Evolutionary conservation across 2,113 vertebrate species (phyloP), one percentile per base, ranked within the genome.

Genomic region (Sinocyclocheilus anshuiensis): DNA sequence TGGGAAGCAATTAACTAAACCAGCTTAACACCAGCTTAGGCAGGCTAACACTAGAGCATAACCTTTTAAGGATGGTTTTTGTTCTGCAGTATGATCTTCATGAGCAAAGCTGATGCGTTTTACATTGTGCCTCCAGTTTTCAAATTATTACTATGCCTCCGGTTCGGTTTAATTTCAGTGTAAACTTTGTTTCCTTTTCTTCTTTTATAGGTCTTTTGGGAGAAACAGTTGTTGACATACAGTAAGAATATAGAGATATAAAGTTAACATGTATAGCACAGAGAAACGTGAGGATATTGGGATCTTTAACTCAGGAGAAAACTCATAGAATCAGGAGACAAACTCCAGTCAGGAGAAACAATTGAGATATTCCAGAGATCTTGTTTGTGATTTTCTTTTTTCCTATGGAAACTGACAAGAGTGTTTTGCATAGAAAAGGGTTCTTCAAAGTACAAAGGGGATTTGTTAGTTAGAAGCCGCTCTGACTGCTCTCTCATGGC

Each of bases 341-440:
- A 76, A 16, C 29, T 24, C 7, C 16, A 9, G 8, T 24, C n/a
- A 29, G 15, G 13, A 69, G 80, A 82, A 69, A 69, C 42, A 50
- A 82, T 50, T 82, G 61, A 82, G 80, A 82, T 53, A 53, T 82
- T 82, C 16, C 18, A 12, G 16, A 69, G 42, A 50, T 82, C 36
- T 39, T 29, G 24, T 82, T 50, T 69, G 80, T 82, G 63, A 82
- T 69, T 48, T 82, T 29, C 8, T 26, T 80, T 80, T 24, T 48
- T 45, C 75, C 22, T 61, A 39, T 9, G 42, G 63, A 9, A 82
- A 65, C 79, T 81, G 22, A 79, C 84, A 79, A 79, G 42, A 33
- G 57, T 84, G 67, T 86, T 61, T 80, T 59, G 26, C 39, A 81
- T 50, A 63, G 77, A 75, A 61, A 72, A 72, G 24, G 67, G 11